Base-by-base conservation (phyloP, 2,888 invertebrate genomes). In the Hirtodrosophila cameraria region DNA sequence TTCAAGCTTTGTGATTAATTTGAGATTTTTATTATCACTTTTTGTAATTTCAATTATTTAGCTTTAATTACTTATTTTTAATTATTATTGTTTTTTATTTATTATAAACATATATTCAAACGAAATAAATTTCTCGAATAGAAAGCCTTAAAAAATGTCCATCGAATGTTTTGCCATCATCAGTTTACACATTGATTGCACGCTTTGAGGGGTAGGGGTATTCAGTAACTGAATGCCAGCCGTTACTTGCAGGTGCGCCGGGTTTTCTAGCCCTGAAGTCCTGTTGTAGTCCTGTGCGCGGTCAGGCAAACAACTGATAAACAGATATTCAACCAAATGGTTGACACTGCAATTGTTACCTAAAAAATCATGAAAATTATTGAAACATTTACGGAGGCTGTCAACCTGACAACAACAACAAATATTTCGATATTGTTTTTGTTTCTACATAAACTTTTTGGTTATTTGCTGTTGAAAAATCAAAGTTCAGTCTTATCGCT, bases 291-390 rank as follows among this genome's bases (percentile, higher is more conserved):
- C 49, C 50, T 23, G 72, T 61, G 75, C 41, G 42, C 63, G 67
- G 54, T 59, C 75, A 74, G 60, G 67, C 72, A 61, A 63, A 55
- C 45, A 59, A 71, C 43, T 63, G 75, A 74, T 74, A 74, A 74
- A 59, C 54, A 67, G 75, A 60, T 52, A 48, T 53, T 42, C 59
- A 18, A 20, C 20, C 68, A 35, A 25, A 18, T n/a, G n/a, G n/a
- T n/a, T n/a, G n/a, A 4, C 36, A 12, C 28, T 49, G 52, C 61
- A 61, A 58, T 50, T 59, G 59, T 33, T 27, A 36, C 18, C n/a
- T n/a, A 33, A 16, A 38, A 54, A 59, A 52, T 43, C 58, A 63
- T 57, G 41, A 27, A 72, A 53, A 68, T 73, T 72, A 63, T 73
- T 28, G 35, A 16, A 53, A 53, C 39, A 53, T 60, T 63, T 60